Evolutionary conservation across 2,113 vertebrate species (phyloP).

Genomic region (Apteryx mantelli): DNA sequence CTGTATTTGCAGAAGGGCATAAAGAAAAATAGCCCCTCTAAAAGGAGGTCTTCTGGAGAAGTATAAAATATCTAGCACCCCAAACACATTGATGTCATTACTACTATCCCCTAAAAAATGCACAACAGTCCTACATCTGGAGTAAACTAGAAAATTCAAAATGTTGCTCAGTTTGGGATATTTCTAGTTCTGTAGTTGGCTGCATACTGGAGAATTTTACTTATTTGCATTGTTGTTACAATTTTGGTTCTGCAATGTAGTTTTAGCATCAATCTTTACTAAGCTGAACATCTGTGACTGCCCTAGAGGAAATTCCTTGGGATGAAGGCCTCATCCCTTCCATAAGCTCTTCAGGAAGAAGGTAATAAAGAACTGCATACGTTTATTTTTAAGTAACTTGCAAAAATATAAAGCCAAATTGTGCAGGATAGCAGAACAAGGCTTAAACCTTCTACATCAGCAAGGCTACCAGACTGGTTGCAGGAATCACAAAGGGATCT

Average conservation of each 20-base stretch:
- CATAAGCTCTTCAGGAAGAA: not conserved
- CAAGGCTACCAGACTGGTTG: not conserved
- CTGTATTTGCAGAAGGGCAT: not conserved
- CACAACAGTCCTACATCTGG: not conserved
- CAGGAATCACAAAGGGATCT: fast-evolving
- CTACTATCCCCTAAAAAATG: not conserved
- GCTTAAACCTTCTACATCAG: not conserved
- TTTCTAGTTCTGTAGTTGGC: not conserved
- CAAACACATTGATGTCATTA: not conserved
- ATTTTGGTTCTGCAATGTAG: not conserved
- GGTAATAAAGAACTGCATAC: not conserved
- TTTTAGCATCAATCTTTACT: not conserved
- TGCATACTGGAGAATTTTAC: not conserved
- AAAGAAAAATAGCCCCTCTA: not conserved
- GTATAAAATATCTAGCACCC: not conserved
- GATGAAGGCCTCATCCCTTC: not conserved
- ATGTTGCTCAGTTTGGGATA: not conserved
- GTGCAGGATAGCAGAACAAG: not conserved
- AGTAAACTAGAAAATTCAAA: not conserved
- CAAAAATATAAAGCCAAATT: not conserved
- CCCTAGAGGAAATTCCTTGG: not conserved
- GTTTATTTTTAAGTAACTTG: not conserved
- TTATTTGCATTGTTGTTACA: not conserved
- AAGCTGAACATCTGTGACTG: not conserved
- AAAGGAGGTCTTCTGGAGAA: not conserved